phyloP scores from a whole-genome alignment of 1,140 invertebrate genomes.

The Cataglyphis hispanica region DNA sequence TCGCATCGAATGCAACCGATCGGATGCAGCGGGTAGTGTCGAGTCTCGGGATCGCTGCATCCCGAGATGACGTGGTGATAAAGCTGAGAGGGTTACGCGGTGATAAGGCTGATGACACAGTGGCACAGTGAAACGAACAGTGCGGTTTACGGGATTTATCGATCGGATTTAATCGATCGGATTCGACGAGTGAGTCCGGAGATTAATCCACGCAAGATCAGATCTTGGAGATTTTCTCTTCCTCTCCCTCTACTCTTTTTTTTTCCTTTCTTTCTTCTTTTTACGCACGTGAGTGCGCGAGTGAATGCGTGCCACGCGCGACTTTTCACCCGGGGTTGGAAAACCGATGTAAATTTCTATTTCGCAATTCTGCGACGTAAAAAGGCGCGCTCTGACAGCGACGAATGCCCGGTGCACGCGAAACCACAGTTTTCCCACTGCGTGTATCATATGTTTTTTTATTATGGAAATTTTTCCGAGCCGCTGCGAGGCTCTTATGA shows the following conservation, averaged over 20 bases:
- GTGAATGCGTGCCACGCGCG: conserved; percentile 31
- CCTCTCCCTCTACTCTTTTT: too few relatives aligned
- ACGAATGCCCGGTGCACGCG: conserved; percentile 5
- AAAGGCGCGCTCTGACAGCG: neutral
- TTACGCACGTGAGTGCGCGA: conserved; percentile 32
- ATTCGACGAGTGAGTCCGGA: conserved; percentile 30
- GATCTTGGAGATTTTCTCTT: neutral
- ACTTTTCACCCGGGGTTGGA: conserved; percentile 22
- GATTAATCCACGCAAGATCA: neutral
- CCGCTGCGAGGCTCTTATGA: neutral
- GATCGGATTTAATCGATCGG: neutral
- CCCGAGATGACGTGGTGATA: conserved; percentile 43
- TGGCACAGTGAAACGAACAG: conserved; percentile 49
- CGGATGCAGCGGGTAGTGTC: neutral
- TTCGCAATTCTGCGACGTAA: conserved; percentile 39
- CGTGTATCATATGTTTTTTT: neutral
- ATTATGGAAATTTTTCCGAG: neutral
- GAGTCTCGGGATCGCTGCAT: conserved; percentile 5
- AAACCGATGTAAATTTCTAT: neutral
- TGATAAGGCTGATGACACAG: conserved; percentile 41
- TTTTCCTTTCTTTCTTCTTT: neutral
- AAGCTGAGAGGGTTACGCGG: neutral
- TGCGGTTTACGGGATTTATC: conserved; percentile 12
- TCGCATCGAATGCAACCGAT: conserved; percentile 26
- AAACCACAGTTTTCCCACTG: conserved; percentile 3